phyloP scores from a whole-genome alignment of 2,113 vertebrate genomes.

The Mesembrinibis cayennensis region DNA sequence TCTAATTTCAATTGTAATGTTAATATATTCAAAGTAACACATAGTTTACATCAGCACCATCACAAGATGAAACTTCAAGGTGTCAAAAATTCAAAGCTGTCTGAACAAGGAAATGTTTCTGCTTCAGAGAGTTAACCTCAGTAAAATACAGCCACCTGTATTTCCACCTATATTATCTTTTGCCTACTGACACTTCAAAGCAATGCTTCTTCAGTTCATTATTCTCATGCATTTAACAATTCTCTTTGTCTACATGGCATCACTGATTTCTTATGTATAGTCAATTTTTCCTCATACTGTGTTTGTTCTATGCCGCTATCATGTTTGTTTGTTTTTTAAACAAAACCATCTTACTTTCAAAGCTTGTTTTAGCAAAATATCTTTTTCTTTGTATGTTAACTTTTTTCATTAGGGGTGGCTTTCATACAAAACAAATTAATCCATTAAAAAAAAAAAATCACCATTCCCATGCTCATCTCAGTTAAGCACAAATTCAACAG shows the following conservation, averaged over 20 bases:
- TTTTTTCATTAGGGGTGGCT: background rate
- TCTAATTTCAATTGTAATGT: background rate
- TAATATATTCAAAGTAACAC: background rate
- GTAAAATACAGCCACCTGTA: background rate
- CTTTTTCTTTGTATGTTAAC: background rate
- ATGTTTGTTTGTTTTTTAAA: background rate
- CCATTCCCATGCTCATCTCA: background rate
- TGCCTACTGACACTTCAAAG: background rate
- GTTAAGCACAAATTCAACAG: background rate
- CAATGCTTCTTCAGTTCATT: background rate
- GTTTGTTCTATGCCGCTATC: background rate
- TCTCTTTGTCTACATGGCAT: background rate
- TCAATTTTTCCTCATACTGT: background rate
- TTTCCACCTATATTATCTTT: background rate
- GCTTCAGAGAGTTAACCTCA: background rate
- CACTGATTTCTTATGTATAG: background rate
- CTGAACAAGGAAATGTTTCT: background rate
- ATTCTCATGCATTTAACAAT: background rate
- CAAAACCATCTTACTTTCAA: background rate
- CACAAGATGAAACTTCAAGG: background rate
- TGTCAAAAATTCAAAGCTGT: conserved; percentile 8
- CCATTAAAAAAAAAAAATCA: background rate
- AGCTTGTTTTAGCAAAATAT: background rate
- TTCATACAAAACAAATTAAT: background rate
- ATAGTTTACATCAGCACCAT: background rate